These are phyloP conservation scores for Andricus quercusramuli DNA, from an alignment of 2,888 invertebrate genomes.

Conservation along the genomic window DNA sequence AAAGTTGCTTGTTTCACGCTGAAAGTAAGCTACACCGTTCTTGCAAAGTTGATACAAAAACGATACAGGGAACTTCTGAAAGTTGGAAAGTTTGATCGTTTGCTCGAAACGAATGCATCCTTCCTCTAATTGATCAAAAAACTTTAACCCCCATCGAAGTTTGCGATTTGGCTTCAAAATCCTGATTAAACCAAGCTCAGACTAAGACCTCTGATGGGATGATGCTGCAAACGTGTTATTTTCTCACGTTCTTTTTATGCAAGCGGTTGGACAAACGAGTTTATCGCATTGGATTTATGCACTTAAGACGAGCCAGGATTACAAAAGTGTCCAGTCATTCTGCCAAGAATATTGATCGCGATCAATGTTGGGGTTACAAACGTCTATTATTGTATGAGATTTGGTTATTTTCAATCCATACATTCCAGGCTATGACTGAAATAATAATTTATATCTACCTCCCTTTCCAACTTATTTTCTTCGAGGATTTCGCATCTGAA, in stretches of 20 bases:
- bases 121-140: conserved; percentile 37
- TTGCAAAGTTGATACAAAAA: conserved; percentile 33
- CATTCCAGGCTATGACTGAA: background rate
- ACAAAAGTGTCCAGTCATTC: conserved; percentile 23
- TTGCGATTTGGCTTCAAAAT: conserved; percentile 19
- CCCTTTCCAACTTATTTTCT: background rate
- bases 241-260: conserved; percentile 22
- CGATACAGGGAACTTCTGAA: conserved; percentile 12
- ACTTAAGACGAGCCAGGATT: conserved; percentile 8
- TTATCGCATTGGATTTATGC: conserved; percentile 35
- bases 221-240: conserved; percentile 29
- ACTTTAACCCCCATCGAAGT: conserved; percentile 4
- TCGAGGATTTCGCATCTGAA: background rate
- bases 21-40: conserved; percentile 12
- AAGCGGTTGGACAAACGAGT: conserved; percentile 35
- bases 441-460: background rate
- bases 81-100: conserved; percentile 25
- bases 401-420: conserved; percentile 20
- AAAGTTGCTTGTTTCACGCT: conserved; percentile 32
- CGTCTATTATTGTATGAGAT: conserved; percentile 1
- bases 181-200: conserved; percentile 33
- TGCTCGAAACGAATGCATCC: conserved; percentile 27
- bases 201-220: conserved; percentile 31
- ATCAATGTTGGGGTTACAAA: conserved; percentile 5
- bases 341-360: conserved; percentile 2